Evolutionary conservation across 2,113 vertebrate species (phyloP).

Genomic region (Antidorcas marsupialis): DNA sequence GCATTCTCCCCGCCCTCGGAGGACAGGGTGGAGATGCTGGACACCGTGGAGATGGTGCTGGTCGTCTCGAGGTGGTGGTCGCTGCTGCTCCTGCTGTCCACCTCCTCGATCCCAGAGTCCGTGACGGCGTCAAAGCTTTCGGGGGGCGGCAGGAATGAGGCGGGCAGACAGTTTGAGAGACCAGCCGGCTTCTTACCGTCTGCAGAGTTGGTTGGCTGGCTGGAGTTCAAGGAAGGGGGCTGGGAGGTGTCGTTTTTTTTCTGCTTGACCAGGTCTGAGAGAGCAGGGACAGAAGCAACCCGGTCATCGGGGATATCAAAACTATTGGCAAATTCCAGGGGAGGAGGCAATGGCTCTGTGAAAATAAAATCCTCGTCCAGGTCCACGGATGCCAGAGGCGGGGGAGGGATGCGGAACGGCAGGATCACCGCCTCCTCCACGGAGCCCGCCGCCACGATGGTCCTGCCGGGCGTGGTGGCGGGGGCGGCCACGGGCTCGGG

Average conservation of each 20-base stretch:
- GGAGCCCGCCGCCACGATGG: constrained; percentile 86
- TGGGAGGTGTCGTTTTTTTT: constrained; percentile 81
- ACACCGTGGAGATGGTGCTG: constrained; percentile 96
- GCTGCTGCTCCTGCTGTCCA: constrained; percentile 93
- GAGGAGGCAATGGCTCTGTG: constrained; percentile 94
- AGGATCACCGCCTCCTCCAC: constrained; percentile 91
- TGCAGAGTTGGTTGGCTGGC: constrained; percentile 74
- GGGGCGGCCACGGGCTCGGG: constrained; percentile 68
- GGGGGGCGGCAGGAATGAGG: constrained; percentile 88
- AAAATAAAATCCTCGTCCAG: constrained; percentile 96
- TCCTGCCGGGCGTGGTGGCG: constrained; percentile 80
- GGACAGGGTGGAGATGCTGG: constrained; percentile 97
- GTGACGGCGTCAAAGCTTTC: constrained; percentile 89
- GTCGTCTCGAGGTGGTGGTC: constrained; percentile 96
- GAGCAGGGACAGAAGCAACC: constrained; percentile 73
- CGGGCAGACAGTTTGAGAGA: constrained; percentile 88
- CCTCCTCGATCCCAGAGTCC: constrained; percentile 96
- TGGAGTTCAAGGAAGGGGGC: constrained; percentile 78
- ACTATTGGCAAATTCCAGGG: constrained; percentile 97
- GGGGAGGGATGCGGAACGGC: constrained; percentile 94
- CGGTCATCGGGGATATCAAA: constrained; percentile 96
- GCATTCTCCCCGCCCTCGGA: constrained; percentile 92
- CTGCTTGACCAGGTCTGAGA: constrained; percentile 85
- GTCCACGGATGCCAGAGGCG: constrained; percentile 93
- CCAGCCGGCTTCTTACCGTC: constrained; percentile 83